Conservation (phyloP, 2,113 vertebrate species). For the Rhegmatorhina hoffmannsi region DNA sequence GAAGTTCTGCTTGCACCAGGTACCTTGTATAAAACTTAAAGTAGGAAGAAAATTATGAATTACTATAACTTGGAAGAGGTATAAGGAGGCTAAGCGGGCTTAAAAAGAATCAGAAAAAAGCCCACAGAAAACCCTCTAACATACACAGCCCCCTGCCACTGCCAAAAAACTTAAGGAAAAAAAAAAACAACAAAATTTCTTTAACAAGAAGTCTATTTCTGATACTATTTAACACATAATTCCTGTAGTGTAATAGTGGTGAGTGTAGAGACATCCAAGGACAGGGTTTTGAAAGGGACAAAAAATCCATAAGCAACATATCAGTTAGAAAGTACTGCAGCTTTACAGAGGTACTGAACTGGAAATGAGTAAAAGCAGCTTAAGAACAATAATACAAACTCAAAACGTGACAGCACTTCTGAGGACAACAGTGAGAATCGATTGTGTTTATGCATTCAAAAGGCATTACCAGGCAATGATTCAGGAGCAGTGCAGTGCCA, state of each 20-base stretch:
- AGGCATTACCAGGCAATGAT: neutral
- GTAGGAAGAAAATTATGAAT: neutral
- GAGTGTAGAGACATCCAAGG: neutral
- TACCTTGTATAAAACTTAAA: neutral
- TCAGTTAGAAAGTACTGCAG: neutral
- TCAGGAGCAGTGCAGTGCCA: neutral
- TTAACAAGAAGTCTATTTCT: neutral
- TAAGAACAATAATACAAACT: neutral
- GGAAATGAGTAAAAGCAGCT: neutral
- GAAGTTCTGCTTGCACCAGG: neutral
- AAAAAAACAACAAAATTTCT: neutral
- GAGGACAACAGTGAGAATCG: neutral
- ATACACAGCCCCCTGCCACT: rapidly evolving
- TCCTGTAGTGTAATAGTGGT: neutral
- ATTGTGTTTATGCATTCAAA: neutral
- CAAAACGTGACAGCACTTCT: neutral
- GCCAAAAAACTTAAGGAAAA: too few species aligned
- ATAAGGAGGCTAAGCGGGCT: neutral
- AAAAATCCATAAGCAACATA: neutral
- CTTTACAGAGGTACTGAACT: neutral
- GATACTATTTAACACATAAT: neutral
- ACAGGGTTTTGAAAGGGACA: neutral
- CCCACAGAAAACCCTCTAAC: neutral
- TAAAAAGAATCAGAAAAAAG: neutral
- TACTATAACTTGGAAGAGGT: neutral